A percentile compares a stretch with the other conserved stretches of the same genome.
phyloP scores from a whole-genome alignment of 2,888 invertebrate genomes.

The Perdita meconis region DNA sequence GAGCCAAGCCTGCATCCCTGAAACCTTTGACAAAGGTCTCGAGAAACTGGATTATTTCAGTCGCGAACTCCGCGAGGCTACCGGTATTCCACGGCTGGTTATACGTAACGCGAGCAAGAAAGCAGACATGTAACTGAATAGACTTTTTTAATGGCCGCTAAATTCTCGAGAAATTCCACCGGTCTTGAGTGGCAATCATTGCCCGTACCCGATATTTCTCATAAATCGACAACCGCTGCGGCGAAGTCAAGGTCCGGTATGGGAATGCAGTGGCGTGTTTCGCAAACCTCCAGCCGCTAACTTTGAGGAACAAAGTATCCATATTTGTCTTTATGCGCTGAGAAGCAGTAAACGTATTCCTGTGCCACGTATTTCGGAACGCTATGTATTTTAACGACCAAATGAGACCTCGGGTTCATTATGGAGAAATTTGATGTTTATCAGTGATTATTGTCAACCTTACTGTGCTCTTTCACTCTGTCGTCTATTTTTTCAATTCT shows the following conservation, averaged over 20 bases:
- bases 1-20: background rate
- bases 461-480: too few species aligned
- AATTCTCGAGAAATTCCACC: constrained; percentile 48
- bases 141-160: constrained; percentile 40
- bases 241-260: constrained; percentile 52
- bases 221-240: constrained; percentile 48
- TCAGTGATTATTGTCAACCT: too few species aligned
- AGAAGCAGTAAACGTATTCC: constrained; percentile 26
- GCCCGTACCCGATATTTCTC: constrained; percentile 47
- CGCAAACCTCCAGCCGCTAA: constrained; percentile 39
- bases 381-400: constrained; percentile 26
- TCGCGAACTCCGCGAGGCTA: constrained; percentile 24
- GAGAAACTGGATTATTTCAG: constrained; percentile 42
- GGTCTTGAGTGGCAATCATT: constrained; percentile 38
- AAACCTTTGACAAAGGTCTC: constrained; percentile 28
- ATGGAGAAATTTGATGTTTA: constrained; percentile 1
- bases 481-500: too few species aligned
- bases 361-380: background rate
- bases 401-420: background rate
- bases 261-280: constrained; percentile 45
- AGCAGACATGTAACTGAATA: constrained; percentile 54
- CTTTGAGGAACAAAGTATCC: constrained; percentile 43
- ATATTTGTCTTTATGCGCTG: constrained; percentile 43
- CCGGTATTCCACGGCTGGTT: constrained; percentile 57
- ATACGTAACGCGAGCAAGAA: constrained; percentile 56